Percentiles rank a stretch among this genome's conserved stretches.
Conservation (phyloP, 2,113 vertebrate species). For the Erpornis zantholeuca region DNA sequence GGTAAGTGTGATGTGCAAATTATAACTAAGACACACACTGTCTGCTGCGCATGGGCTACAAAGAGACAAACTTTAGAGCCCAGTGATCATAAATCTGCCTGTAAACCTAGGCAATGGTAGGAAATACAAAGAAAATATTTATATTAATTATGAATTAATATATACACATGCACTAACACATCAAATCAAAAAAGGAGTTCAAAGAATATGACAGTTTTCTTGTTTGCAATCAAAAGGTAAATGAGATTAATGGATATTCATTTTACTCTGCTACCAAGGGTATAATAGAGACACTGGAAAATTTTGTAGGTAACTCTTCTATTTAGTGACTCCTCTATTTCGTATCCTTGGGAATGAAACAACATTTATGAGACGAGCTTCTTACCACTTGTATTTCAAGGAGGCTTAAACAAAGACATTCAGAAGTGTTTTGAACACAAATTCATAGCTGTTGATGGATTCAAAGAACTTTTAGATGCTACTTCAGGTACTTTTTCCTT, state of each 20-base stretch:
- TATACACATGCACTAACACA: background rate
- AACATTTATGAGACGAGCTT: background rate
- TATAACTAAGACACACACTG: background rate
- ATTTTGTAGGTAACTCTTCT: background rate
- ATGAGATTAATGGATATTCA: background rate
- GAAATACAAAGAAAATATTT: background rate
- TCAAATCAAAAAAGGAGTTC: background rate
- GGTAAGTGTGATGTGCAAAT: background rate
- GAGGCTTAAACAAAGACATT: background rate
- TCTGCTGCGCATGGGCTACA: background rate
- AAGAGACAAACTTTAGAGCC: background rate
- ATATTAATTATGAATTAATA: background rate
- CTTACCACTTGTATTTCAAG: background rate
- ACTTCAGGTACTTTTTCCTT: background rate
- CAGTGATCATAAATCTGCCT: background rate
- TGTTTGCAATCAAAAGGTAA: background rate
- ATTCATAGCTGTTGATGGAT: background rate
- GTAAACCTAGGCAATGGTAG: background rate
- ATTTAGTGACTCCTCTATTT: background rate
- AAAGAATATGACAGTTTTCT: background rate
- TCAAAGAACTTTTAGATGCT: background rate
- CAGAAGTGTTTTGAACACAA: background rate
- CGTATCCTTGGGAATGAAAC: background rate
- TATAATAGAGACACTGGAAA: background rate
- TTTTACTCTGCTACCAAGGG: background rate